These are phyloP conservation scores for Molorchus minor DNA, from an alignment of 2,888 invertebrate species.

Conservation along the genomic window DNA sequence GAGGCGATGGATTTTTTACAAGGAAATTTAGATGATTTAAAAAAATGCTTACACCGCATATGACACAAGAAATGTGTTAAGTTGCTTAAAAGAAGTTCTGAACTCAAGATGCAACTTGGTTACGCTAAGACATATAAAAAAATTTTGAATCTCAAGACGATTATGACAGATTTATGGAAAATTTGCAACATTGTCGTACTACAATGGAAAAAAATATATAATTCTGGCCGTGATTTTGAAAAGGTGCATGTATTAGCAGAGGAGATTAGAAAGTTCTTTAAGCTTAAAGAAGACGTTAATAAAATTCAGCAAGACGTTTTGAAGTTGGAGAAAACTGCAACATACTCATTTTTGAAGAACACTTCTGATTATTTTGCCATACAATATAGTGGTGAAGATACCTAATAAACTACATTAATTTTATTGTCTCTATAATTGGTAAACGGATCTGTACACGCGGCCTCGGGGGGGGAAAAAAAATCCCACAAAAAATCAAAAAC, in stretches of 20 bases:
- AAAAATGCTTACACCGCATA: slow-evolving; percentile 5
- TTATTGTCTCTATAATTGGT: no score
- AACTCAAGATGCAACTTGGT: slow-evolving; percentile 22
- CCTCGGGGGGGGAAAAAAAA: no score
- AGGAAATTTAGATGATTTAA: slow-evolving; percentile 9
- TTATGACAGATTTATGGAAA: slow-evolving; percentile 21
- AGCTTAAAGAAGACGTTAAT: not conserved
- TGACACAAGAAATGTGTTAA: slow-evolving; percentile 8
- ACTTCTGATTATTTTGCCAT: slow-evolving; percentile 25
- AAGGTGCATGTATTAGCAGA: slow-evolving; percentile 22
- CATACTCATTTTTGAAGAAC: slow-evolving; percentile 12
- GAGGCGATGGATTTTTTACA: slow-evolving; percentile 20
- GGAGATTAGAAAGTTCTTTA: slow-evolving; percentile 4
- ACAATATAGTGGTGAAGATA: slow-evolving; percentile 11
- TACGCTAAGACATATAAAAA: slow-evolving; percentile 20
- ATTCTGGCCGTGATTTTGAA: slow-evolving; percentile 27
- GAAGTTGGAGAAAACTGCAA: slow-evolving; percentile 13
- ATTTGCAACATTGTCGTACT: slow-evolving; percentile 1
- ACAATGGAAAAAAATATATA: slow-evolving; percentile 19
- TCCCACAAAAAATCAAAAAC: no score
- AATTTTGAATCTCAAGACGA: slow-evolving; percentile 21
- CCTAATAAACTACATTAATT: no score
- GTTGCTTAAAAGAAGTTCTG: slow-evolving; percentile 3
- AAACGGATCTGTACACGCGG: no score
- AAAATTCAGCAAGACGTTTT: slow-evolving; percentile 9